Evolutionary conservation across 2,113 vertebrate species (phyloP).

Genomic region (Neogale vison): DNA sequence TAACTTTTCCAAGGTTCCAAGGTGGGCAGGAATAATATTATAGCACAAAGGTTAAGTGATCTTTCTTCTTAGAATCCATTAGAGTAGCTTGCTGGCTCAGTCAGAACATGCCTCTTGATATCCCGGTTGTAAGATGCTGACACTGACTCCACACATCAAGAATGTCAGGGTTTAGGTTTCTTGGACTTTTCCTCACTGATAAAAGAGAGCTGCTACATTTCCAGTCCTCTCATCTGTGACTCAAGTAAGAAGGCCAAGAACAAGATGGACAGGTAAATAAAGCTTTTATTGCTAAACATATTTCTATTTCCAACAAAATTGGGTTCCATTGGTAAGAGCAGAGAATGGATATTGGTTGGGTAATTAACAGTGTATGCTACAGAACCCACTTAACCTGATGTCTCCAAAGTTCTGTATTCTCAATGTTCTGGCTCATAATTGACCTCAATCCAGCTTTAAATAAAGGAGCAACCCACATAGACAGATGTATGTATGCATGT

Average conservation of each 20-base stretch:
- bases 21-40: not conserved
- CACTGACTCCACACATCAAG: not conserved
- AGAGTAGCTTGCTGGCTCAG: not conserved
- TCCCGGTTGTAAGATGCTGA: not conserved
- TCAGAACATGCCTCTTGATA: not conserved
- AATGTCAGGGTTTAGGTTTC: not conserved
- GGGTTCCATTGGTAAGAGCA: not conserved
- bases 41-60: not conserved
- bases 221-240: not conserved
- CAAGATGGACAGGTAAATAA: not conserved
- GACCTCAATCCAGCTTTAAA: not conserved
- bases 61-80: not conserved
- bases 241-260: not conserved
- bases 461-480: not conserved
- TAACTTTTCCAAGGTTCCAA: not conserved
- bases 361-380: not conserved
- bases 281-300: not conserved
- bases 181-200: not conserved
- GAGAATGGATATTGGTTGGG: not conserved
- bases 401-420: not conserved
- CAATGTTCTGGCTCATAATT: not conserved
- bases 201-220: not conserved
- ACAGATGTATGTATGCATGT: not conserved
- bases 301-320: not conserved
- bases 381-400: not conserved